Base-by-base conservation (phyloP, 1,140 invertebrate genomes). In the Coptotermes formosanus region DNA sequence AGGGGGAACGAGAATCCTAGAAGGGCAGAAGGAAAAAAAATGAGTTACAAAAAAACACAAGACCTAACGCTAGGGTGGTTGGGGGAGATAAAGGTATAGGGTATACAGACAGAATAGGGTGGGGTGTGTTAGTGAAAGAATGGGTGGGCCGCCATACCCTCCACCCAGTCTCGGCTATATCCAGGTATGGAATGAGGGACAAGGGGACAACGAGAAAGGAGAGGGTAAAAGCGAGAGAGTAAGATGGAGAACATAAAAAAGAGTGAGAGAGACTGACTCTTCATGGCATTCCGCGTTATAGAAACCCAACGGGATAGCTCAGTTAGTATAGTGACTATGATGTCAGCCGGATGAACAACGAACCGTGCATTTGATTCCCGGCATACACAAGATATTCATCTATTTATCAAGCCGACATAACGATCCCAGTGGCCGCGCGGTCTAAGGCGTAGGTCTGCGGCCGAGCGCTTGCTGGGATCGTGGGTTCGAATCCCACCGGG, bases 181-280 rank as follows among this genome's bases (percentile, higher is more conserved):
- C 64, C 64, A 75, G 64, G 25, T 75, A 30, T 75, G 64, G 64
- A 75, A 75, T 75, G 64, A 75, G 64, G n/a, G 64, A 75, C 64
- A 30, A 30, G n/a, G n/a, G n/a, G 30, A n/a, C 59, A n/a, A 23
- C 21, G 59, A 64, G 59, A 19, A 75, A 30, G n/a, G n/a, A 16
- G 16, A 30, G 3, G 64, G n/a, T 8, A 12, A 25, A 75, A 12
- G n/a, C 25, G n/a, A 7, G n/a, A 64, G 64, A 75, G n/a, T 0
- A 75, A 75, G 64, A 75, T 30, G 64, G 64, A n/a, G 64, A 30
- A 75, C 64, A 75, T 75, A n/a, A 30, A 75, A 75, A 75, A 25
- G 25, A 30, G 64, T 12, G 64, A n/a, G n/a, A 25, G 25, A n/a
- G 64, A 75, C 64, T 30, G n/a, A 75, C 11, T n/a, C 16, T 30